A percentile compares a stretch with the other conserved stretches of the same genome.
Evolutionary conservation across 2,113 vertebrate species (phyloP).

Genomic region (Sinocyclocheilus rhinocerous): DNA sequence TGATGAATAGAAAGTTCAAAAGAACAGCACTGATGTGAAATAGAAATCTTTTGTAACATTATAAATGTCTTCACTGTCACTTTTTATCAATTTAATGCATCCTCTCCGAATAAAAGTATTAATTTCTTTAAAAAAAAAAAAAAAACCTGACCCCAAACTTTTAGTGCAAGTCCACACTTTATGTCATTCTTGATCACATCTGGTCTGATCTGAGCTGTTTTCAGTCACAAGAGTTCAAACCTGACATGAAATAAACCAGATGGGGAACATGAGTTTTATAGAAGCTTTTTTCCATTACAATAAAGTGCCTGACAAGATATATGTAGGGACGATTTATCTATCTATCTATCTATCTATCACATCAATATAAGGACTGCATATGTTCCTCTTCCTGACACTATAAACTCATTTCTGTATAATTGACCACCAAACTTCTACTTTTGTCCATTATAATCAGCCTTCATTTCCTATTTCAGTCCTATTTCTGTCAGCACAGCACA

Average conservation of each 20-base stretch:
- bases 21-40: background rate
- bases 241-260: conserved; percentile 28
- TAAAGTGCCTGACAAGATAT: background rate
- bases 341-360: background rate
- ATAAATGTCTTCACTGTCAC: background rate
- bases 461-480: background rate
- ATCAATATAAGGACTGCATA: background rate
- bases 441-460: background rate
- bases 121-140: background rate
- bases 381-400: background rate
- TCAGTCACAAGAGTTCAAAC: background rate
- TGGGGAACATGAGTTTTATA: background rate
- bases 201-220: background rate
- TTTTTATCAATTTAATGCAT: background rate
- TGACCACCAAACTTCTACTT: background rate
- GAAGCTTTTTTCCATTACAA: background rate
- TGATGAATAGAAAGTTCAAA: background rate
- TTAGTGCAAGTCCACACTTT: background rate
- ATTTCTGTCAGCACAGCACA: background rate
- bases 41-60: background rate
- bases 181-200: background rate
- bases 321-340: background rate
- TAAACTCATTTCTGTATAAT: background rate
- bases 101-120: background rate
- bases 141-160: background rate